Evolutionary conservation across 1,140 invertebrate genomes (phyloP).

Genomic region (Phymorhynchus buccinoides): DNA sequence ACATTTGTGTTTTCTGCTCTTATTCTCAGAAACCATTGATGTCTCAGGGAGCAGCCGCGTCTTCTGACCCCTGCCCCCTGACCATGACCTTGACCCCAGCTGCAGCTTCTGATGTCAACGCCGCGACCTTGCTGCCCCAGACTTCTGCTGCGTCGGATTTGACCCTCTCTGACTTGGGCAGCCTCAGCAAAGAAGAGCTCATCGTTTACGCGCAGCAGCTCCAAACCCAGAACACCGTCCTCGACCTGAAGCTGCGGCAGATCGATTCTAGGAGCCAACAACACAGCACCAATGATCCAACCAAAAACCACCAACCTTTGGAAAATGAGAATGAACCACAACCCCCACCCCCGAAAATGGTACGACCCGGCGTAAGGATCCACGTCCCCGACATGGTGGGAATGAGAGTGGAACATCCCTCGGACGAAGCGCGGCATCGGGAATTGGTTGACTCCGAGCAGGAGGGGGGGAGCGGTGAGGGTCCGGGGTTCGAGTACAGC

Average conservation of each 20-base stretch:
- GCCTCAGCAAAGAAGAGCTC: neutral
- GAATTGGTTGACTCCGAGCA: neutral
- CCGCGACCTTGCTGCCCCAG: too few species aligned
- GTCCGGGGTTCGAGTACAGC: neutral
- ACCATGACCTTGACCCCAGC: neutral
- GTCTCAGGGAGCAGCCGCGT: neutral
- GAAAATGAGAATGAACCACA: neutral
- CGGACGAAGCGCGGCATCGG: neutral
- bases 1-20: too few species aligned
- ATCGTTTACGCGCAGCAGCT: neutral
- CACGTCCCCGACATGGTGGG: neutral
- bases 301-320: neutral
- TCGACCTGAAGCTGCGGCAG: neutral
- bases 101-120: too few species aligned
- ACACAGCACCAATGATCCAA: neutral
- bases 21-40: neutral
- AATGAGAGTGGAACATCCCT: neutral
- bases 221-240: neutral
- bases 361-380: conserved; percentile 72
- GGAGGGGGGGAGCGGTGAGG: neutral
- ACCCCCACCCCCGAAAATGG: neutral
- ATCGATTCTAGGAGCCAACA: neutral
- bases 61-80: neutral
- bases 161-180: neutral
- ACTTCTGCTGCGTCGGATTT: neutral